Percentiles rank a stretch among this genome's conserved stretches.
phyloP scores from a whole-genome alignment of 2,888 invertebrate species.

The Macropis europaea region DNA sequence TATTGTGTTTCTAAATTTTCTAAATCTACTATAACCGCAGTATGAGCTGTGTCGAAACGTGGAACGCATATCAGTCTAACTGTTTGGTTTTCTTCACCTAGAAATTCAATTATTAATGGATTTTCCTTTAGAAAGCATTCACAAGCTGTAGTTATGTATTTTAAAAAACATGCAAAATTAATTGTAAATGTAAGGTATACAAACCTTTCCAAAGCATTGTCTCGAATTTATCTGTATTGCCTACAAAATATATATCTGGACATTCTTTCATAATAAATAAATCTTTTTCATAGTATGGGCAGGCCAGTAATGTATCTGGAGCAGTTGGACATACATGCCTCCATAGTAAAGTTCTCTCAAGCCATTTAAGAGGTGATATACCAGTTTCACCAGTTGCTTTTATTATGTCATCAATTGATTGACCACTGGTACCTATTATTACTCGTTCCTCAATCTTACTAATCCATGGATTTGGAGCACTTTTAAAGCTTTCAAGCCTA shows the following conservation, averaged over 20 bases:
- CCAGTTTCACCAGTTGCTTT: conserved; percentile 85
- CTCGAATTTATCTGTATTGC: conserved; percentile 88
- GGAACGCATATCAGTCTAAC: conserved; percentile 91
- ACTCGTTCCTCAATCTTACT: conserved; percentile 69
- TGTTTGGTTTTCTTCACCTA: conserved; percentile 84
- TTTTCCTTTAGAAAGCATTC: not conserved
- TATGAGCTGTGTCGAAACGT: conserved; percentile 86
- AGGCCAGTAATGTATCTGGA: conserved; percentile 95
- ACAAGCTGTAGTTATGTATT: too few species aligned
- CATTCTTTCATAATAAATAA: conserved; percentile 92
- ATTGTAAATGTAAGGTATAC: not conserved
- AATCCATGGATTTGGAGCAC: conserved; percentile 91
- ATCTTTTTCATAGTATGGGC: conserved; percentile 91
- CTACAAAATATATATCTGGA: conserved; percentile 94
- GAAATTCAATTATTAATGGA: conserved; percentile 61
- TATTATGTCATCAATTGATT: conserved; percentile 90
- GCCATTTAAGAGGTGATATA: conserved; percentile 84
- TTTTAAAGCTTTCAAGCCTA: conserved; percentile 86
- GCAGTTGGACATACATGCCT: conserved; percentile 95
- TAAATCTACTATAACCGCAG: conserved; percentile 90
- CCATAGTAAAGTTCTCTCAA: conserved; percentile 91
- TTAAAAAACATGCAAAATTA: not conserved
- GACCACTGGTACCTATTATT: conserved; percentile 85
- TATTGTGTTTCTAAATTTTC: conserved; percentile 87
- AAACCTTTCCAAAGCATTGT: conserved; percentile 86